Conservation (phyloP, 1,140 invertebrate genomes). For the Papilio aristodemus region DNA sequence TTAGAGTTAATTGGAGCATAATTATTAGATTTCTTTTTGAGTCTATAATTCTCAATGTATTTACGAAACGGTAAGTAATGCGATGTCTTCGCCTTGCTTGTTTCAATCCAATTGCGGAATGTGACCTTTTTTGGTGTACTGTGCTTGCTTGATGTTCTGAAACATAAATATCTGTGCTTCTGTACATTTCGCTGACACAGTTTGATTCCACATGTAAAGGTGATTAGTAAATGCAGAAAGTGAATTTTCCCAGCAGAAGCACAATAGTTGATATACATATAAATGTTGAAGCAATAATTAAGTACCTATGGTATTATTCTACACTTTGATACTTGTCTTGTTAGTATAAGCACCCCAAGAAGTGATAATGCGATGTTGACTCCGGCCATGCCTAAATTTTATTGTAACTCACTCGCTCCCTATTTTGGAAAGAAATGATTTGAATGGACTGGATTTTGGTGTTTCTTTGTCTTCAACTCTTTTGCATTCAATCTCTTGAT, state of each 20-base stretch:
- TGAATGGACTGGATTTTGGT: constrained; percentile 63
- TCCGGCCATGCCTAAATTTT: constrained; percentile 66
- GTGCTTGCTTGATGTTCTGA: constrained; percentile 66
- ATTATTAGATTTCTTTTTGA: constrained; percentile 59
- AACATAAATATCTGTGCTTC: constrained; percentile 34
- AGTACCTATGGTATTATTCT: constrained; percentile 30
- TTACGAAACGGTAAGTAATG: constrained; percentile 67
- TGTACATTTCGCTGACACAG: constrained; percentile 24
- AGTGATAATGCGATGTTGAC: constrained; percentile 39
- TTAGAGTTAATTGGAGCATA: constrained; percentile 71
- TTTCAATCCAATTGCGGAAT: constrained; percentile 72
- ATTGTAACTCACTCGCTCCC: constrained; percentile 74
- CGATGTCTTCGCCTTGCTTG: constrained; percentile 69
- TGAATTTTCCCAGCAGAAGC: neutral
- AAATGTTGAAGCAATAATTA: constrained; percentile 43
- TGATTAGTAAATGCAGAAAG: constrained; percentile 19
- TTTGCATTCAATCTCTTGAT: constrained; percentile 74
- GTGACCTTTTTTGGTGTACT: constrained; percentile 74
- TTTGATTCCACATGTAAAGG: neutral
- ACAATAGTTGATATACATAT: constrained; percentile 18
- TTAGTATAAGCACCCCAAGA: constrained; percentile 54
- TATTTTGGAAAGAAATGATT: constrained; percentile 72
- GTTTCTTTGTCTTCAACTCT: constrained; percentile 64
- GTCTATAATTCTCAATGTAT: constrained; percentile 68
- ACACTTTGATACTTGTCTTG: constrained; percentile 38